Base-by-base conservation (phyloP, 1,140 invertebrate genomes). In the Papilio glaucus region DNA sequence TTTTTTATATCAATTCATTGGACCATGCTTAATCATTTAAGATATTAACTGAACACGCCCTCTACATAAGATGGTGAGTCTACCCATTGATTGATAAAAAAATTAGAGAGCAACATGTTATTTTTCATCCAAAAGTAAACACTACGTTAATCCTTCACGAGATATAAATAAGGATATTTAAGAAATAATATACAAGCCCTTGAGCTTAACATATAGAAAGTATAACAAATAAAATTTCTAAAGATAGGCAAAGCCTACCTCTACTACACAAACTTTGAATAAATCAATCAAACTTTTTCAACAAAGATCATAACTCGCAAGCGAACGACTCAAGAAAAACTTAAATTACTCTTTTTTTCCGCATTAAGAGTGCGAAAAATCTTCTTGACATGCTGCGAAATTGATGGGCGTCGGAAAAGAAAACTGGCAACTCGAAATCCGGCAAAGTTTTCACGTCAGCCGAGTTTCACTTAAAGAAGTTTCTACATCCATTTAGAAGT, bases 271-370 rank as follows among this genome's bases (percentile, higher is more conserved):
- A 77, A 82, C 75, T 81, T 85, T 85, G 73, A 85, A 85, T 87
- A 89, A 92, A 92, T 91, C 89, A 92, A 92, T 91, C 90, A 86
- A 91, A 91, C 76, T 92, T 90, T 85, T 53, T 24, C 74, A 91
- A 90, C 86, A 86, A 91, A 88, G 85, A 91, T 92, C 87, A 92
- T 91, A 92, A 90, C 82, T 91, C 81, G 78, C 72, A 79, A 81
- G 82, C 85, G 37, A 90, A 88, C 82, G 87, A 85, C 80, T 89
- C 85, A 81, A 84, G 78, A 80, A 92, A 88, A 92, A 91, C 87
- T 92, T 92, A 92, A 92, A 92, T 92, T 90, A 90, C 90, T 85
- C 89, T 90, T 90, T 68, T 86, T 91, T 91, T 92, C 86, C 86
- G 88, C 88, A 85, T 88, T 86, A 83, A 80, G 84, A 92, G 90